phyloP scores from a whole-genome alignment of 2,113 vertebrate species.

The Bettongia penicillata region DNA sequence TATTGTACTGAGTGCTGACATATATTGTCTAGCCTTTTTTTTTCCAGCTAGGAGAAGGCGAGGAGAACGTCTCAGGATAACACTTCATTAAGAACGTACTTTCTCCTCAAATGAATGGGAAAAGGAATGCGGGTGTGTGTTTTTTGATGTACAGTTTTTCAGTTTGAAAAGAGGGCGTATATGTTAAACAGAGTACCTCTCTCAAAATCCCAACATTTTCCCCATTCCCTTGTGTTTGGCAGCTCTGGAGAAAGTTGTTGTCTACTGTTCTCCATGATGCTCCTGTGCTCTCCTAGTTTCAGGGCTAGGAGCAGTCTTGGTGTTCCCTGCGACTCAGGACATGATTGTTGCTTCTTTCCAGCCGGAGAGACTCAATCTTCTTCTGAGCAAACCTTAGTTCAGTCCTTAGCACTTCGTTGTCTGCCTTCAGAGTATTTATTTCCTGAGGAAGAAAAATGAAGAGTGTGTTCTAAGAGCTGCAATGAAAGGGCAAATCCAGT shows the following conservation, averaged over 20 bases:
- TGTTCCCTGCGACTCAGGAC: conserved; percentile 75
- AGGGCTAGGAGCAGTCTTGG: conserved; percentile 80
- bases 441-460: conserved; percentile 86
- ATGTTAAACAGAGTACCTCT: conserved; percentile 22
- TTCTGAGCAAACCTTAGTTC: conserved; percentile 92
- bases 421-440: conserved; percentile 88
- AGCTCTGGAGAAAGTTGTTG: conserved; percentile 54
- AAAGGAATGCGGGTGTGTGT: background rate
- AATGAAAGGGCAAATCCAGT: conserved; percentile 31
- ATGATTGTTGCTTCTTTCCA: conserved; percentile 84
- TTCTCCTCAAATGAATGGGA: background rate
- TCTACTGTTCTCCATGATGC: conserved; percentile 40
- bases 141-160: background rate
- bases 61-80: background rate
- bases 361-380: conserved; percentile 91
- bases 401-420: conserved; percentile 90
- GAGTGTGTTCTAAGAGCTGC: conserved; percentile 32
- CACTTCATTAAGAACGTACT: background rate
- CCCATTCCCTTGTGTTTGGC: conserved; percentile 53
- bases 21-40: background rate
- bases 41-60: background rate
- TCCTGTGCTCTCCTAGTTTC: conserved; percentile 32
- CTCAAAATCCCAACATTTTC: conserved; percentile 42
- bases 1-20: background rate
- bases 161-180: background rate